Base-by-base conservation (phyloP, 2,888 invertebrate genomes). In the Drosophila kanekoi region DNA sequence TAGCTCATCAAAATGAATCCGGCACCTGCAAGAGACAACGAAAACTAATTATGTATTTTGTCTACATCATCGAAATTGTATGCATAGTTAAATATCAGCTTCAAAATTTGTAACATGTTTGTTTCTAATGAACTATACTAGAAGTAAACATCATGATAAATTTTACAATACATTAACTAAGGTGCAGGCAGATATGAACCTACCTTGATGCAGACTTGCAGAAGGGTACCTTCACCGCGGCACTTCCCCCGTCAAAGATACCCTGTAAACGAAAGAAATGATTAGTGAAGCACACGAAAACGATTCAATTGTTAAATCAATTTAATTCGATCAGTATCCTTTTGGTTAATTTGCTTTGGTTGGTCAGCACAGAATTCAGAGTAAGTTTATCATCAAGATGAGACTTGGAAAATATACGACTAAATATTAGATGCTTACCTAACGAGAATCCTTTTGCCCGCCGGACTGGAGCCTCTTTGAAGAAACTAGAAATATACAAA, bases 121-220 rank as follows among this genome's bases (percentile, higher is more conserved):
- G 53, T n/a, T 86, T 86, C 86, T 87, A 86, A 86, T 87, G 86
- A 86, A 86, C 86, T 86, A 86, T 86, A 86, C 87, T 74, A n/a
- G 72, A 79, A 65, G 69, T 77, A 73, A 5, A 81, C 87, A 89
- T 88, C 87, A 88, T 67, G n/a, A 41, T 16, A 47, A 20, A 43
- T 18, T 20, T 6, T 23, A 18, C 35, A 14, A 28, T 11, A 13
- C 20, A 37, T 14, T 20, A 11, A 10, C 18, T 13, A 33, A 10
- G 4, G 6, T 10, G 23, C 6, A 9, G 8, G 0, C 16, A 11
- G 16, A 6, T 4, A 16, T 20, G 1, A 1, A 28, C 51, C 6
- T 49, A 80, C 79, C 80, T 48, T 13, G 4, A 1, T 11, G 8
- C 10, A 10, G 2, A 40, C 16, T 9, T 11, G 1, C 16, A 5